These are phyloP conservation scores for Podarcis cretensis DNA, from an alignment of 2,113 vertebrate genomes.

Conservation along the genomic window DNA sequence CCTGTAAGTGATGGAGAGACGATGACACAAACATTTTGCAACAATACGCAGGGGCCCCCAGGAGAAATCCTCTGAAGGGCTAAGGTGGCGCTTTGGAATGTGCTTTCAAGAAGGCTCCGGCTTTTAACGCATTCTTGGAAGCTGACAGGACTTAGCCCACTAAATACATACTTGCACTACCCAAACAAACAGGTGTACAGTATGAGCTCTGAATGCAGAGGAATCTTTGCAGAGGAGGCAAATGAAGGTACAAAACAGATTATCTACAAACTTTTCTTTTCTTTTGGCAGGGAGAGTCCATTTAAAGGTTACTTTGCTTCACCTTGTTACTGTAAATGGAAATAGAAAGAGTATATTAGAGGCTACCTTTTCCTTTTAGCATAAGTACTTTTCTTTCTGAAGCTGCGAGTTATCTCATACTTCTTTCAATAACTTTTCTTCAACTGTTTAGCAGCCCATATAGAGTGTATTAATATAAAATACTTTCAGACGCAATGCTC, in stretches of 20 bases:
- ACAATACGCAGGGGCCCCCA: conserved; percentile 69
- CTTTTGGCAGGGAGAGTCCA: background rate
- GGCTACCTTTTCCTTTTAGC: background rate
- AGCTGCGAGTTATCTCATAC: background rate
- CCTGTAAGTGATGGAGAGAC: conserved; percentile 69
- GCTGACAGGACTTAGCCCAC: conserved; percentile 25
- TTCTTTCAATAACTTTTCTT: background rate
- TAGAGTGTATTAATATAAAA: background rate
- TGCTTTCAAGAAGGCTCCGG: conserved; percentile 53
- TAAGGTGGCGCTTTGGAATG: conserved; percentile 65
- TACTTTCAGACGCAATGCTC: background rate
- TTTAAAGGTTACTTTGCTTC: background rate
- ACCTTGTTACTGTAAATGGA: background rate
- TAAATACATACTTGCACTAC: conserved; percentile 32
- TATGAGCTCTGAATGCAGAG: conserved; percentile 38
- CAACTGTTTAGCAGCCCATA: background rate
- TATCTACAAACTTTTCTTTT: background rate
- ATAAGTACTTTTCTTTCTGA: background rate
- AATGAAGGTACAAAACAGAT: conserved; percentile 20
- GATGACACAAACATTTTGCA: conserved; percentile 73
- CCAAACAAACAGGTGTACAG: conserved; percentile 55
- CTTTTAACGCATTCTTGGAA: conserved; percentile 48
- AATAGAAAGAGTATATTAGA: background rate
- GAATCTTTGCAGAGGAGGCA: conserved; percentile 15
- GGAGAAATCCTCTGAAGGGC: conserved; percentile 47